phyloP scores from a whole-genome alignment of 1,140 invertebrate species.

The Eriosoma lanigerum region DNA sequence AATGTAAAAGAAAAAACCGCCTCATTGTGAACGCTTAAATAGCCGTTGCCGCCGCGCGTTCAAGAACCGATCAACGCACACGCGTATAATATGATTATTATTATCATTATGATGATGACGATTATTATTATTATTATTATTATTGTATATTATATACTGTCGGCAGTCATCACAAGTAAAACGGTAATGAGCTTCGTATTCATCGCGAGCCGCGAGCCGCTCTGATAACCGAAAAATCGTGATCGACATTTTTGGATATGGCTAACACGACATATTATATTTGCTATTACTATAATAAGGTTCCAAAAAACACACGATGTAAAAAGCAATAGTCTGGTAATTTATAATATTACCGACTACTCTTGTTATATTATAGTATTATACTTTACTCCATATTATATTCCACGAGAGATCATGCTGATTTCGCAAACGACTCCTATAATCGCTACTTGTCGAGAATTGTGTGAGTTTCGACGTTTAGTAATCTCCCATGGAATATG shows the following conservation, averaged over 20 bases:
- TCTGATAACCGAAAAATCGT: slow-evolving; percentile 21
- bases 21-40: neutral
- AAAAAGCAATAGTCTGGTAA: too few relatives aligned
- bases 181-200: slow-evolving; percentile 20
- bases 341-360: too few relatives aligned
- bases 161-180: slow-evolving; percentile 14
- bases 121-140: neutral
- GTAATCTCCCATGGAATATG: too few relatives aligned
- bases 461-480: too few relatives aligned
- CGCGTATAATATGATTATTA: neutral
- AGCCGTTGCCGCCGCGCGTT: neutral
- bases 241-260: neutral
- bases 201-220: neutral
- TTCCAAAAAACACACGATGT: too few relatives aligned
- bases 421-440: too few relatives aligned
- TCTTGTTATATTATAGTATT: too few relatives aligned
- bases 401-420: too few relatives aligned
- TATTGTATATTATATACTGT: neutral
- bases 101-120: neutral
- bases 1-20: too few relatives aligned
- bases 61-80: slow-evolving; percentile 27
- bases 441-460: too few relatives aligned
- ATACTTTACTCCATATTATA: too few relatives aligned
- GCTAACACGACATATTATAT: neutral
- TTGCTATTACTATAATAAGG: too few relatives aligned